Percentiles rank a stretch among this genome's conserved stretches.
phyloP scores from a whole-genome alignment of 2,888 invertebrate genomes.

The Pilophorus perplexus region DNA sequence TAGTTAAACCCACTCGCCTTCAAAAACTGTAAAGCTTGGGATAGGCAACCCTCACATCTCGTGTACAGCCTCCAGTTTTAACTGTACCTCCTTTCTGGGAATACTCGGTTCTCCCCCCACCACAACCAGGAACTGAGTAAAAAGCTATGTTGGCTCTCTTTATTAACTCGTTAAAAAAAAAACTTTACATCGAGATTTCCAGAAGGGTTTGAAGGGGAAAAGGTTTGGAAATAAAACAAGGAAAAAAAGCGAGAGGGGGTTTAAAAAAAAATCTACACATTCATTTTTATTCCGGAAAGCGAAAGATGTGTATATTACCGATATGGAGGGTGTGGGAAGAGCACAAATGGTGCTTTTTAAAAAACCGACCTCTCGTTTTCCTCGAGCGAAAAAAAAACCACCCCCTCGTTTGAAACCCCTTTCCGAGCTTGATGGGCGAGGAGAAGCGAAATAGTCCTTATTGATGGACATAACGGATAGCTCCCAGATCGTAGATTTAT shows the following conservation, averaged over 20 bases:
- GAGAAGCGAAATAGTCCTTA: conserved; percentile 31
- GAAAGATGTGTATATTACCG: conserved; percentile 42
- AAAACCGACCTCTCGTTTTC: conserved; percentile 23
- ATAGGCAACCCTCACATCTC: background rate
- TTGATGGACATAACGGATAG: conserved; percentile 42
- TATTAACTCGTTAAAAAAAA: conserved; percentile 35
- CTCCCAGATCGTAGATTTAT: conserved; percentile 43
- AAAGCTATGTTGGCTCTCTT: conserved; percentile 38
- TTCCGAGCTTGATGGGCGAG: background rate
- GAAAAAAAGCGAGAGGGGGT: background rate
- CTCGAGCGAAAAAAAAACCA: conserved; percentile 2
- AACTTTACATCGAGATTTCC: conserved; percentile 28
- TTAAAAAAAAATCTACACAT: conserved; percentile 31
- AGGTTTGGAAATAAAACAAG: background rate
- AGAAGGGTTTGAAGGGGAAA: conserved; percentile 9
- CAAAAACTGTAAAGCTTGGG: conserved; percentile 37
- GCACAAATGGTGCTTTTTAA: conserved; percentile 33
- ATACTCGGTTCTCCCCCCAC: no score
- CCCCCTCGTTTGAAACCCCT: conserved; percentile 12
- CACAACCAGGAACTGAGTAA: conserved; percentile 31
- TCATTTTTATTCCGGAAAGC: conserved; percentile 40
- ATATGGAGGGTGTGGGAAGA: conserved; percentile 12
- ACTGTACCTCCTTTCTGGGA: background rate
- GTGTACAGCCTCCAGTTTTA: no score
- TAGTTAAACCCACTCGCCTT: conserved; percentile 41